phyloP scores from a whole-genome alignment of 2,113 vertebrate genomes.

The Carassius carassius region DNA sequence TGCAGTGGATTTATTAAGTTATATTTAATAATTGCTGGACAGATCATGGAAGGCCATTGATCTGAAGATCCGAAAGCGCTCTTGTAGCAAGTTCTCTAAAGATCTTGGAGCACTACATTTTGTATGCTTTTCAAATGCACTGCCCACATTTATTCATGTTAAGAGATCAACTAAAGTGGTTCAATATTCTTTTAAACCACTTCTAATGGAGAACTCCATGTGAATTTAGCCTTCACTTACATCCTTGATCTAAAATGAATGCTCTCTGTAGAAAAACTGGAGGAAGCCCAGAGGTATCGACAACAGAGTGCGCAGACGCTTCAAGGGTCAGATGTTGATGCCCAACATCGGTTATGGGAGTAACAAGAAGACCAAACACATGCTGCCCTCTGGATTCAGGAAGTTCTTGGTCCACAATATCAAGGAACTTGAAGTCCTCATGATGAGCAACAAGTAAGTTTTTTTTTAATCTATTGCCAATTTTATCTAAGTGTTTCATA shows the following conservation, averaged over 20 bases:
- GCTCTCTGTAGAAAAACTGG: conserved; percentile 83
- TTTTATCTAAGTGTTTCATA: not conserved
- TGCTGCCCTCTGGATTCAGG: conserved; percentile 92
- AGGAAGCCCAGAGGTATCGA: conserved; percentile 97
- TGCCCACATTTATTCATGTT: not conserved
- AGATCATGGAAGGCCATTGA: no score
- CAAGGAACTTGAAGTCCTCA: conserved; percentile 94
- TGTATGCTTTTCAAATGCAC: not conserved
- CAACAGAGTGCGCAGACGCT: conserved; percentile 93
- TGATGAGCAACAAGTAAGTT: conserved; percentile 98
- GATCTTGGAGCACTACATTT: not conserved
- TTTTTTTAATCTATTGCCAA: not conserved
- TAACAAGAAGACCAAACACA: conserved; percentile 97
- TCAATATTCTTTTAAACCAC: not conserved
- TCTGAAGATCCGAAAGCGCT: no score
- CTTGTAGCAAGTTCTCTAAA: not conserved
- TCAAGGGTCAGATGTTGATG: conserved; percentile 99
- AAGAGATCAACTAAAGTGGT: not conserved
- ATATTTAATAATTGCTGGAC: not conserved
- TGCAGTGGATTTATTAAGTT: not conserved
- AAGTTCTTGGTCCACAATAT: conserved; percentile 97
- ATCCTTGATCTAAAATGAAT: not conserved
- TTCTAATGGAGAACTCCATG: not conserved
- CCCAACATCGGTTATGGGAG: conserved; percentile 98
- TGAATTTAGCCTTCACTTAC: not conserved